Conservation (phyloP, 2,888 invertebrate genomes). For the Sylvicola cinctus region DNA sequence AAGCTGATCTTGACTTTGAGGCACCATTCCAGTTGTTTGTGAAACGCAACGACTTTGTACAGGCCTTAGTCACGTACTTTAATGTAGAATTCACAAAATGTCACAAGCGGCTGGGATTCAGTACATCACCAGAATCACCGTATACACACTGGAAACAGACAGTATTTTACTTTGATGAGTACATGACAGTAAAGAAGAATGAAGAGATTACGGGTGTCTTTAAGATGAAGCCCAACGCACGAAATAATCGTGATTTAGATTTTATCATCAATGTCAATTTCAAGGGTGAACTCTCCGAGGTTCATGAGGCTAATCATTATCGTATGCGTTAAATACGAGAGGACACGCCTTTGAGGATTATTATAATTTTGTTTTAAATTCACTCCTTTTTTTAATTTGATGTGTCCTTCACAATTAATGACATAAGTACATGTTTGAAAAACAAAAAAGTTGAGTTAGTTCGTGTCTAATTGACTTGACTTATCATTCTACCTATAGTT, state of each 20-base stretch:
- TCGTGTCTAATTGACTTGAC: no score
- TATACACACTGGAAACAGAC: slow-evolving; percentile 98
- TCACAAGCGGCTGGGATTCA: slow-evolving; percentile 95
- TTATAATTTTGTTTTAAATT: no score
- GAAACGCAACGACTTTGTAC: slow-evolving; percentile 86
- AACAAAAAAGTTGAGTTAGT: no score
- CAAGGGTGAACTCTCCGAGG: slow-evolving; percentile 70
- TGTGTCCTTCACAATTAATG: no score
- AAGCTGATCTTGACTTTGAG: slow-evolving; percentile 80
- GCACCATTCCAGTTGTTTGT: slow-evolving; percentile 68
- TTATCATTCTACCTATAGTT: no score
- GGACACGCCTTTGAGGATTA: no score
- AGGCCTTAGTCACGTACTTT: slow-evolving; percentile 97
- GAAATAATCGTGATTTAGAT: slow-evolving; percentile 89
- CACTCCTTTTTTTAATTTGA: no score
- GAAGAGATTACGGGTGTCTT: slow-evolving; percentile 88
- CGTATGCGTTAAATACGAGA: slow-evolving; percentile 74
- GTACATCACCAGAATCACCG: slow-evolving; percentile 91
- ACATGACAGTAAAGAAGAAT: slow-evolving; percentile 84
- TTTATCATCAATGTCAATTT: slow-evolving; percentile 86
- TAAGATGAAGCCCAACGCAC: slow-evolving; percentile 84
- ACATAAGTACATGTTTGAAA: no score
- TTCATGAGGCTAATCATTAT: slow-evolving; percentile 69
- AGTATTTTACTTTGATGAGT: slow-evolving; percentile 95
- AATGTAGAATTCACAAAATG: slow-evolving; percentile 99